Percentiles rank a stretch among this genome's conserved stretches.
Conservation (phyloP, 2,888 invertebrate species). For the Dynastes hyllus region DNA sequence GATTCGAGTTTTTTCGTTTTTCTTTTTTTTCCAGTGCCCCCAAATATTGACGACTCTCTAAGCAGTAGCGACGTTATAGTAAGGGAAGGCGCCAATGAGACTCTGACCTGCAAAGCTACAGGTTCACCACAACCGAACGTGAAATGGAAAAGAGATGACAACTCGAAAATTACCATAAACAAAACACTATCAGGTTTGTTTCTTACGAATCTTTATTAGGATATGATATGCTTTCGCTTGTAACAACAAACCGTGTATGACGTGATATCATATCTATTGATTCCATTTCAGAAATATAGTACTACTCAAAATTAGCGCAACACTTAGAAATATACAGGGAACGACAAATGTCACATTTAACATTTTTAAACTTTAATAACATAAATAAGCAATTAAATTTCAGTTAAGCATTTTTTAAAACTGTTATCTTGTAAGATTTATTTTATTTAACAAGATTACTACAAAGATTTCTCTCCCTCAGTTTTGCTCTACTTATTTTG, state of each 20-base stretch:
- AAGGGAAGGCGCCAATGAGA: conserved; percentile 91
- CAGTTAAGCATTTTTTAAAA: no score
- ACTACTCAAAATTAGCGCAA: no score
- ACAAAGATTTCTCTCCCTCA: no score
- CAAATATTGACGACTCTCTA: conserved; percentile 92
- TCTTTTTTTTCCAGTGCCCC: conserved; percentile 81
- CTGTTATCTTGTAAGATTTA: no score
- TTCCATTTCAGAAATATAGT: no score
- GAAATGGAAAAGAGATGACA: conserved; percentile 94
- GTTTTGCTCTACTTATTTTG: no score
- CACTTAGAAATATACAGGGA: no score
- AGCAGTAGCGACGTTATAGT: conserved; percentile 95
- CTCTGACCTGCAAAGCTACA: conserved; percentile 90
- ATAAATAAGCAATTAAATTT: no score
- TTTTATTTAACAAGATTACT: no score
- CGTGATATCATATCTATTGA: no score
- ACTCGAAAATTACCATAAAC: conserved; percentile 89
- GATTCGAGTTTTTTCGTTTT: conserved; percentile 37
- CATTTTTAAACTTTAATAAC: no score
- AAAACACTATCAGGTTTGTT: conserved; percentile 84
- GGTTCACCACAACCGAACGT: conserved; percentile 92
- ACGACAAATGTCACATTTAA: no score
- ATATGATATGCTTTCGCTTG: not conserved
- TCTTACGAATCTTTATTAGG: conserved; percentile 3
- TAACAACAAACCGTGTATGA: conserved; percentile 1